Base-by-base conservation (phyloP, 37 sponge, comb jelly and placozoan species). In the Eunapius fragilis region DNA sequence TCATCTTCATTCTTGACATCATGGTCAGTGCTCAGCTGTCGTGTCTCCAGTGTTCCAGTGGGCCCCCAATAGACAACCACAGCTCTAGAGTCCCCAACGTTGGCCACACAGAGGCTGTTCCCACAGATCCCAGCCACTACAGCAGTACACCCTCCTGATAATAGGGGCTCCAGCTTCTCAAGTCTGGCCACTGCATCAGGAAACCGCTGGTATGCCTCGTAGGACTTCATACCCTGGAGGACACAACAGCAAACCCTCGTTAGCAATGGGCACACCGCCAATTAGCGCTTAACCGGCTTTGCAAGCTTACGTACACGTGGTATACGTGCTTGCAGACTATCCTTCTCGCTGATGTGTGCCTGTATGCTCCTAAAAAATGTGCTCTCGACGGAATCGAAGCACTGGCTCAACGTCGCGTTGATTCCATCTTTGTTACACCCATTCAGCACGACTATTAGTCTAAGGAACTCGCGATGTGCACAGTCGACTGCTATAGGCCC, bases 61-160 rank as follows among this genome's bases (percentile, higher is more conserved):
- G 36, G 31, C 7, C 38, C 30, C 37, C 88, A 73, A 34, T 35
- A 37, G 28, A 84, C 79, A 35, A 96, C 84, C 23, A 96, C 38
- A 33, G 88, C 93, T 71, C 98, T 86, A 0, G 98, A 93, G 82
- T 98, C 98, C 25, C 98, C 98, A 37, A 92, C 93, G 77, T 96
- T 98, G 38, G 94, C 96, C 24, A 91, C 95, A 88, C 91, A 90
- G 67, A 98, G 88, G 24, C 2, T 85, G 78, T 90, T 87, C 9
- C 89, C 76, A 47, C 72, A 80, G 24, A 96, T 76, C 25, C 92
- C 79, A 25, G 93, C 98, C 33, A 94, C 58, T 9, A 87, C 96
- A 14, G 90, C 93, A 30, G 98, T 96, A 37, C 91, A 87, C 2
- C 98, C 98, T 22, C 98, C 98, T 12, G 84, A 26, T 10, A 95